Percentiles rank a stretch among this genome's conserved stretches.
Conservation (phyloP, 2,113 vertebrate genomes). For the Potamarius usumacintae region DNA sequence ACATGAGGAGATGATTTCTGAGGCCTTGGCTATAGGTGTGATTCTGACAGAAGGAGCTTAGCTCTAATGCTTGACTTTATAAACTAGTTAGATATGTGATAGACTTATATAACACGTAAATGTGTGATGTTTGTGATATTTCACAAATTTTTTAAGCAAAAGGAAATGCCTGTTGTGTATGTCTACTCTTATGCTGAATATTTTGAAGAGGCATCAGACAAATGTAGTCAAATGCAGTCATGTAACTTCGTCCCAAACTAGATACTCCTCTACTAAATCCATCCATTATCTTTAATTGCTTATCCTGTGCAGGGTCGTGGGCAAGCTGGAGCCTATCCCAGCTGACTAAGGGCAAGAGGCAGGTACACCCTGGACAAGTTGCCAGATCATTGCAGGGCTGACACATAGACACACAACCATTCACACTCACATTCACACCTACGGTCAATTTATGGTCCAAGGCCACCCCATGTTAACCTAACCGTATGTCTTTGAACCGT, state of each 20-base stretch:
- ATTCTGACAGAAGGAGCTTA: constrained; percentile 49
- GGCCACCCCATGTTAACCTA: too few species aligned
- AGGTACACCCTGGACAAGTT: too few species aligned
- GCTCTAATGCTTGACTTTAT: constrained; percentile 34
- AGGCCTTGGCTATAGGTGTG: constrained; percentile 30
- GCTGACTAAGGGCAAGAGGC: too few species aligned
- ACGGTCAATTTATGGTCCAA: too few species aligned
- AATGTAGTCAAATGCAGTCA: not conserved
- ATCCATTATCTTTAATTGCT: too few species aligned
- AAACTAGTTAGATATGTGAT: constrained; percentile 5
- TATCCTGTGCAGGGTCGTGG: too few species aligned
- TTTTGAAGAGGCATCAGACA: not conserved
- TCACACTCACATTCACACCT: too few species aligned
- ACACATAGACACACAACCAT: too few species aligned
- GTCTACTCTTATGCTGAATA: not conserved
- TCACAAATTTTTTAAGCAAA: not conserved
- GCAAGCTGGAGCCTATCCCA: too few species aligned
- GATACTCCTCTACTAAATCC: not conserved
- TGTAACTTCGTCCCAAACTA: not conserved
- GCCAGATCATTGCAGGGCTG: too few species aligned
- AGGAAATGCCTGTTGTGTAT: not conserved
- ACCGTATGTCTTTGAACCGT: too few species aligned
- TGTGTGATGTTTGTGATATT: not conserved
- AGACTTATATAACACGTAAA: not conserved
- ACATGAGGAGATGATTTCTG: constrained; percentile 35